phyloP scores from a whole-genome alignment of 2,113 vertebrate species.

The Taxidea taxus region DNA sequence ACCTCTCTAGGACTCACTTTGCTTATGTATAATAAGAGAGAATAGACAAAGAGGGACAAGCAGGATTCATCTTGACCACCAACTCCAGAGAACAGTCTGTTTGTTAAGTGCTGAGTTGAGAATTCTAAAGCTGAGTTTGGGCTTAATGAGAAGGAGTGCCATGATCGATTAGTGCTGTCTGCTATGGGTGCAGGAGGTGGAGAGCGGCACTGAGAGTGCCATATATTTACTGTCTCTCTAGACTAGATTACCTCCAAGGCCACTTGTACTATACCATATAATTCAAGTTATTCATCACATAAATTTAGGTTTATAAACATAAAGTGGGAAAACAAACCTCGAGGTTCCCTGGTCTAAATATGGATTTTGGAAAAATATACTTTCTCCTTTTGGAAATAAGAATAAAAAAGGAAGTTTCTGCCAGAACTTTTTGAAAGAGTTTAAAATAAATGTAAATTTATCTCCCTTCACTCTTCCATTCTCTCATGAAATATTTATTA shows the following conservation, averaged over 20 bases:
- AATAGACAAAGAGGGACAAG: not conserved
- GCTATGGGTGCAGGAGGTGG: not conserved
- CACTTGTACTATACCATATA: not conserved
- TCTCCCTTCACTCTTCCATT: constrained; percentile 57
- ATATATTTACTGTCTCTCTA: not conserved
- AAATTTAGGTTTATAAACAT: constrained; percentile 26
- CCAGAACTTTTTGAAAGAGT: constrained; percentile 25
- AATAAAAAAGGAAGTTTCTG: constrained; percentile 35
- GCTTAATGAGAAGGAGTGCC: not conserved
- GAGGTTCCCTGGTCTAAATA: not conserved
- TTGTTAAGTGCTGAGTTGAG: not conserved
- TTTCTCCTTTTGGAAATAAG: not conserved
- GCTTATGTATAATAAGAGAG: not conserved
- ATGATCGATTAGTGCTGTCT: not conserved
- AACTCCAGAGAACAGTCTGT: not conserved
- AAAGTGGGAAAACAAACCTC: constrained; percentile 22
- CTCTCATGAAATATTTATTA: constrained; percentile 60
- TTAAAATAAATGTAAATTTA: constrained; percentile 61
- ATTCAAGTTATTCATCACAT: constrained; percentile 26
- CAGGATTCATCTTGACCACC: not conserved
- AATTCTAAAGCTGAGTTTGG: not conserved
- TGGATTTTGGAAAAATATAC: constrained; percentile 17
- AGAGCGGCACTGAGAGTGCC: not conserved
- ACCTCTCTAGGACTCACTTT: not conserved
- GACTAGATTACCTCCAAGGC: not conserved